Conservation (phyloP, 2,888 invertebrate genomes). For the Steinernema carpocapsae region DNA sequence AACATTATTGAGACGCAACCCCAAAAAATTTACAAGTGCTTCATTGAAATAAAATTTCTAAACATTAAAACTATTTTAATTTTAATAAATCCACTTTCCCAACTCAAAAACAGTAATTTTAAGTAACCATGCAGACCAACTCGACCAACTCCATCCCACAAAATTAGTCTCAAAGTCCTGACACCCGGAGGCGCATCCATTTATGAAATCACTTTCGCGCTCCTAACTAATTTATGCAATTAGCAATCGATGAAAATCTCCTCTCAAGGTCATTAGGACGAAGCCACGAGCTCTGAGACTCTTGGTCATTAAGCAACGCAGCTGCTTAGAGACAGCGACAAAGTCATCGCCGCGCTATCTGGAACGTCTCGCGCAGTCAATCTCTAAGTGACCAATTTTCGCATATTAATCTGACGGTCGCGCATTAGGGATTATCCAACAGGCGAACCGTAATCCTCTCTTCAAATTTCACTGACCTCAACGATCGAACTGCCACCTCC, state of each 20-base stretch:
- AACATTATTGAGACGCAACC: too few relatives aligned
- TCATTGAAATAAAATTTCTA: too few relatives aligned
- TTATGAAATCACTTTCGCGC: constrained; percentile 26
- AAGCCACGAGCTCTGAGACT: background rate
- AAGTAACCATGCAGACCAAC: too few relatives aligned
- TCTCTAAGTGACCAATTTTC: constrained; percentile 20
- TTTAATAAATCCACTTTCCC: too few relatives aligned
- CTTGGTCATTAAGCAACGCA: constrained; percentile 1
- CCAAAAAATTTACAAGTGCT: too few relatives aligned
- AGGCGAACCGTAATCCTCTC: constrained; percentile 22
- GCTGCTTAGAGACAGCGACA: constrained; percentile 19
- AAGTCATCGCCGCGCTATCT: too few relatives aligned
- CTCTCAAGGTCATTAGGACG: constrained; percentile 27
- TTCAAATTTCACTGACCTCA: constrained; percentile 5
- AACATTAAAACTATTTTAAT: too few relatives aligned
- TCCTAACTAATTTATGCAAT: constrained; percentile 24
- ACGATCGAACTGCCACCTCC: background rate
- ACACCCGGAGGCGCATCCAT: constrained; percentile 20
- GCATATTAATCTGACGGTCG: constrained; percentile 10
- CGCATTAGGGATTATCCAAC: constrained; percentile 25
- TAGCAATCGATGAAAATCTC: constrained; percentile 33
- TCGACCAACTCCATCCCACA: background rate
- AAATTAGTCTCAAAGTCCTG: constrained; percentile 19
- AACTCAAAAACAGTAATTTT: too few relatives aligned
- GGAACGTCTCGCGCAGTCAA: background rate